These are phyloP conservation scores for Haplochromis burtoni DNA, from an alignment of 2,113 vertebrate genomes.

Conservation along the genomic window DNA sequence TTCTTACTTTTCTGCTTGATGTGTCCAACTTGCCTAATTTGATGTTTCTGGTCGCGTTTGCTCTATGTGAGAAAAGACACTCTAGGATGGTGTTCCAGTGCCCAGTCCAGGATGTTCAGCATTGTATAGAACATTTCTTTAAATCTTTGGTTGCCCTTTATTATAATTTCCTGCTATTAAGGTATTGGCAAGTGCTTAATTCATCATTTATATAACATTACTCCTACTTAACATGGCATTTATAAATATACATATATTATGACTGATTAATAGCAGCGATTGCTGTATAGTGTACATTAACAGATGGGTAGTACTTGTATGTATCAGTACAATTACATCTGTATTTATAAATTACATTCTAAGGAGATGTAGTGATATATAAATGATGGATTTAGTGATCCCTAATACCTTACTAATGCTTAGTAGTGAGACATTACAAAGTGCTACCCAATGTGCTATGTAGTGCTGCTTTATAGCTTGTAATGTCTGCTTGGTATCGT, in stretches of 20 bases:
- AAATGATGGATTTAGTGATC: neutral
- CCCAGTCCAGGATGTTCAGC: neutral
- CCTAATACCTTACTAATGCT: neutral
- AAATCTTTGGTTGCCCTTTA: neutral
- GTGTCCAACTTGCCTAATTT: neutral
- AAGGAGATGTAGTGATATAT: neutral
- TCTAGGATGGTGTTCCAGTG: neutral
- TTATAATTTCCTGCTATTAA: neutral
- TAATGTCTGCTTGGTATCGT: neutral
- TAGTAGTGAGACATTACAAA: neutral
- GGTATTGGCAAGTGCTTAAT: neutral
- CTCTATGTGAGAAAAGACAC: neutral
- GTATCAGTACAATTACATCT: neutral
- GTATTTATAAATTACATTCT: neutral
- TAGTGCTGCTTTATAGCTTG: neutral
- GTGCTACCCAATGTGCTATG: neutral
- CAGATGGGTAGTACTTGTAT: neutral
- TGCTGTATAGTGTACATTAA: neutral
- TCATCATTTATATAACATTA: neutral
- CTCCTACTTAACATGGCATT: neutral
- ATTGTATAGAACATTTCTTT: neutral
- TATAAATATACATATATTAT: neutral
- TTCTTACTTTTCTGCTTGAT: neutral
- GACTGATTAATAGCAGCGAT: neutral
- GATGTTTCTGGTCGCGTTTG: neutral